These are phyloP conservation scores for Apostichopus japonicus DNA, from an alignment of 35 echinoderm and acorn worm genomes.

Conservation along the genomic window DNA sequence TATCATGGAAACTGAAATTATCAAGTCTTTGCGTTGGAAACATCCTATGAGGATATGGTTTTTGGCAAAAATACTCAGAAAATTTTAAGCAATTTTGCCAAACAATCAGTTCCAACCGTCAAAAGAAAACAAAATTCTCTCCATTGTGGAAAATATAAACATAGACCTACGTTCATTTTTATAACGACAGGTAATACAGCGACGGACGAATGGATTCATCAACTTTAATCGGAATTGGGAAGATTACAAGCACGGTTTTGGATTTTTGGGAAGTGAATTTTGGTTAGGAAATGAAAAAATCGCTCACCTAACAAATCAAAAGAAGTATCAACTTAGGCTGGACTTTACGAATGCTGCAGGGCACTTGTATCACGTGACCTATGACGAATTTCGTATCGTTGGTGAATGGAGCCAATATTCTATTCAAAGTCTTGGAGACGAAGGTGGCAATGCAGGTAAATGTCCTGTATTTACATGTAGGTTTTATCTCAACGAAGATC, in stretches of 20 bases:
- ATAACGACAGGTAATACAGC: not conserved
- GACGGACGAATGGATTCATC: not conserved
- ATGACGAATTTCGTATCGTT: not conserved
- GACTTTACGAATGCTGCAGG: not conserved
- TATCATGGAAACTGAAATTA: no score
- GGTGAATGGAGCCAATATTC: not conserved
- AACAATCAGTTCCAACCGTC: no score
- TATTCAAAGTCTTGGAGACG: not conserved
- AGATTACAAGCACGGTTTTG: not conserved
- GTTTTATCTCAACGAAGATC: no score
- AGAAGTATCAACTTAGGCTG: not conserved
- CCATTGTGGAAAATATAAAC: no score
- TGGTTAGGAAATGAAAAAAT: not conserved
- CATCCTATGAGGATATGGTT: no score
- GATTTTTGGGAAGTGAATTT: not conserved
- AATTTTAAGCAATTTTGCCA: no score
- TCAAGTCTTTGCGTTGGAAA: no score
- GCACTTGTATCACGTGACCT: not conserved
- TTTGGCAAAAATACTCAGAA: no score
- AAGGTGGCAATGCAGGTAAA: not conserved
- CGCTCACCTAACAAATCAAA: not conserved
- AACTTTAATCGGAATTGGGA: not conserved
- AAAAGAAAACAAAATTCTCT: no score
- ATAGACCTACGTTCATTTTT: no score
- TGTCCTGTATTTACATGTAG: no score